Conservation (phyloP, 2,113 vertebrate species). For the Naja naja region DNA sequence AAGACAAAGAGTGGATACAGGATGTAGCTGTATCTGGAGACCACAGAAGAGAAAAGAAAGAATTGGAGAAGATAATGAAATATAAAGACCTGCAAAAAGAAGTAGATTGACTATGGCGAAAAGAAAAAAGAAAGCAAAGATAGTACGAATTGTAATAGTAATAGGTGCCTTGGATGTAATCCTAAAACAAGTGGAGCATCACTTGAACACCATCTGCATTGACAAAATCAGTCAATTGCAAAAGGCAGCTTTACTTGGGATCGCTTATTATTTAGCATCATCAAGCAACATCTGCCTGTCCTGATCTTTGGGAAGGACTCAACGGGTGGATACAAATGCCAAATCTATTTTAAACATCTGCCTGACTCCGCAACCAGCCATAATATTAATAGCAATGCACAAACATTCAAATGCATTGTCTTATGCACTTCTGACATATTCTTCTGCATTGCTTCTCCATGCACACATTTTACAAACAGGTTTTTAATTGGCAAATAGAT, state of each 20-base stretch:
- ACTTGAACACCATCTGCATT: not conserved
- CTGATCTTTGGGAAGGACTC: not conserved
- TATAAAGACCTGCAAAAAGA: not conserved
- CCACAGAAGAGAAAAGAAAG: not conserved
- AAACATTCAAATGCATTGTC: not conserved
- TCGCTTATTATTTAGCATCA: not conserved
- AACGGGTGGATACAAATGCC: not conserved
- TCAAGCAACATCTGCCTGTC: not conserved
- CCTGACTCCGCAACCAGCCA: not conserved
- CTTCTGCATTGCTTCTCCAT: not conserved
- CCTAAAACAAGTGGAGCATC: not conserved
- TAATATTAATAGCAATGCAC: not conserved
- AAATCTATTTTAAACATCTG: not conserved
- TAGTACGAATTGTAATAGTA: not conserved
- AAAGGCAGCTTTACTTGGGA: not conserved
- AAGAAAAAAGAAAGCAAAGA: not conserved
- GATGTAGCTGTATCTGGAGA: not conserved
- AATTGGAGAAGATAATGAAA: not conserved
- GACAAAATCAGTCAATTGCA: not conserved
- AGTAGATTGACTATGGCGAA: not conserved
- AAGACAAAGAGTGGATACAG: not conserved
- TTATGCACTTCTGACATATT: not conserved
- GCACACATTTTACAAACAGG: not conserved
- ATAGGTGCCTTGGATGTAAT: not conserved
- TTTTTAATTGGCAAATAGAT: not conserved